These are phyloP conservation scores for Motacilla tschutschensis DNA, from an alignment of 2,113 vertebrate species.

Conservation along the genomic window DNA sequence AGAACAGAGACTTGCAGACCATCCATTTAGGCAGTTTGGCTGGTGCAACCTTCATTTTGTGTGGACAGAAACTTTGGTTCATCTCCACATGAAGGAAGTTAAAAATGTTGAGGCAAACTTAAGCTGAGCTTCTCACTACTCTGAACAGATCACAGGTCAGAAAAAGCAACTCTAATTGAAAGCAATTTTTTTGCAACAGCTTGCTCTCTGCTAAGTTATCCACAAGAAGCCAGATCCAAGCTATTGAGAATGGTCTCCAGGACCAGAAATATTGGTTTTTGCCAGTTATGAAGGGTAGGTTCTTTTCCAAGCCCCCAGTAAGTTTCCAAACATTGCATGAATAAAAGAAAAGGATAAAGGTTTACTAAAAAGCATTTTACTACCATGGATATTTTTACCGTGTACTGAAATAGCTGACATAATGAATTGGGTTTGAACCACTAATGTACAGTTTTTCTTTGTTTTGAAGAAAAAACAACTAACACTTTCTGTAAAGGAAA, in stretches of 20 bases:
- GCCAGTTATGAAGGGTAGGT: not conserved
- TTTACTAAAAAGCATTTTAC: not conserved
- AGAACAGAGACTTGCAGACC: not conserved
- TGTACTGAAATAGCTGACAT: not conserved
- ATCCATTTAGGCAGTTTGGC: not conserved
- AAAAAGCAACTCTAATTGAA: not conserved
- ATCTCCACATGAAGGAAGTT: not conserved
- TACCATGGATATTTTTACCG: not conserved
- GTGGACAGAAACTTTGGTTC: accelerated
- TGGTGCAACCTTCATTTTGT: not conserved
- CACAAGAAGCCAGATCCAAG: not conserved
- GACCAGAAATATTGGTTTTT: not conserved
- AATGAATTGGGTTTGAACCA: not conserved
- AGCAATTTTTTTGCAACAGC: not conserved
- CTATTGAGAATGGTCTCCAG: not conserved
- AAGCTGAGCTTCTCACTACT: not conserved
- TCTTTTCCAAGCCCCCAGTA: not conserved
- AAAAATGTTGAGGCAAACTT: not conserved
- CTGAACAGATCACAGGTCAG: not conserved
- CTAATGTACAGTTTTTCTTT: not conserved
- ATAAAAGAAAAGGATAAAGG: not conserved
- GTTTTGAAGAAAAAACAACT: accelerated
- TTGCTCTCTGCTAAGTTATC: not conserved
- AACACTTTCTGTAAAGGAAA: not conserved
- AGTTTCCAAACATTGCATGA: not conserved